Evolutionary conservation across 2,888 invertebrate genomes (phyloP).

Genomic region (Ormyrus pomaceus): DNA sequence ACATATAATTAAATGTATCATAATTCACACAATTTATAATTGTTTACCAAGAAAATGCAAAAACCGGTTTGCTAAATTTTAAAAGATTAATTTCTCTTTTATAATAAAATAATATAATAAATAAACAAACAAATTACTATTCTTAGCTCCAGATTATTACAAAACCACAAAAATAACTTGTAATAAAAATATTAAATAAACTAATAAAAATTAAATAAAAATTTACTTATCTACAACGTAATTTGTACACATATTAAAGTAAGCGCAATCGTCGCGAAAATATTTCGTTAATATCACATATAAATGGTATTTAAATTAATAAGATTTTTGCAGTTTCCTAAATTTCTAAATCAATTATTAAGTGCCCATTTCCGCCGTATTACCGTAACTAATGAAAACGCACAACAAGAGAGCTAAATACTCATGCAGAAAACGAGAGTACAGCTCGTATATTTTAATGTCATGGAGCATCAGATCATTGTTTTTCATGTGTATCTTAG

Average conservation of each 20-base stretch:
- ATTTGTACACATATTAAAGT: too few relatives aligned
- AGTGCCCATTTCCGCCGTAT: constrained; percentile 43
- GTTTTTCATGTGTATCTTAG: constrained; percentile 27
- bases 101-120: neutral
- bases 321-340: neutral
- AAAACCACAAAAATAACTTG: neutral
- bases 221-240: too few relatives aligned
- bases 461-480: constrained; percentile 49
- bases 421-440: constrained; percentile 56
- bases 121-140: neutral
- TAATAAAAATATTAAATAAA: neutral
- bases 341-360: constrained; percentile 41
- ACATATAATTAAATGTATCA: neutral
- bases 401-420: constrained; percentile 37
- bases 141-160: too few relatives aligned
- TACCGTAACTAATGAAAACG: constrained; percentile 22
- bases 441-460: constrained; percentile 34
- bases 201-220: constrained; percentile 1
- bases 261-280: neutral
- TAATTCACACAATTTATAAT: neutral
- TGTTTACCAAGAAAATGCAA: constrained; percentile 8
- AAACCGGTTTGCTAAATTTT: neutral
- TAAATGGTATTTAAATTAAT: neutral
- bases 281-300: neutral
- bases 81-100: neutral